These are phyloP conservation scores for Ageneiosus marmoratus DNA, from an alignment of 2,113 vertebrate species.

Conservation along the genomic window DNA sequence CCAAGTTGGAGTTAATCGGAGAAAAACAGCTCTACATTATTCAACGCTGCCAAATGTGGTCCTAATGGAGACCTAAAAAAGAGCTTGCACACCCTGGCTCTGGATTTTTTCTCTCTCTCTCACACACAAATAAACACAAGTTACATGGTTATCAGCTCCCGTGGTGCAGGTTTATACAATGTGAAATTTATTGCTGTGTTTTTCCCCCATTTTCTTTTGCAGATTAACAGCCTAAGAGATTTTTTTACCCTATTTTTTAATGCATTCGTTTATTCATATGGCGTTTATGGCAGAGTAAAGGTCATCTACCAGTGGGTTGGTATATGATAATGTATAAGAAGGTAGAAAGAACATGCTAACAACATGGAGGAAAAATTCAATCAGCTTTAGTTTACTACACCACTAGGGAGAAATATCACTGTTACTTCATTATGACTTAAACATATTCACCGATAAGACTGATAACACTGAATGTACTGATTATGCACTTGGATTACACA, in stretches of 20 bases:
- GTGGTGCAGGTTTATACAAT: slow-evolving; percentile 1
- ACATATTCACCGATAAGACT: neutral
- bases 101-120: neutral
- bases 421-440: neutral
- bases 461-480: neutral
- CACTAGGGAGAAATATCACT: neutral
- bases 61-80: slow-evolving; percentile 36
- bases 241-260: too few species aligned
- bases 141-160: neutral
- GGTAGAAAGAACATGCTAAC: neutral
- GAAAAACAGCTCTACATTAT: slow-evolving; percentile 58
- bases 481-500: neutral
- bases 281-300: neutral
- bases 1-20: slow-evolving; percentile 45
- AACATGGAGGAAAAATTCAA: neutral
- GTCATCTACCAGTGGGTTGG: neutral
- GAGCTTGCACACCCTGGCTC: slow-evolving; percentile 4
- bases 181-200: slow-evolving; percentile 29
- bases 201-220: slow-evolving; percentile 17
- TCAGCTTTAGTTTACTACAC: neutral
- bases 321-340: neutral
- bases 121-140: neutral
- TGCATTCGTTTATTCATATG: neutral
- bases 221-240: too few species aligned
- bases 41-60: slow-evolving; percentile 44